Conservation (phyloP, 2,797 vertebrate species). For the Tenualosa thibaudeaui region DNA sequence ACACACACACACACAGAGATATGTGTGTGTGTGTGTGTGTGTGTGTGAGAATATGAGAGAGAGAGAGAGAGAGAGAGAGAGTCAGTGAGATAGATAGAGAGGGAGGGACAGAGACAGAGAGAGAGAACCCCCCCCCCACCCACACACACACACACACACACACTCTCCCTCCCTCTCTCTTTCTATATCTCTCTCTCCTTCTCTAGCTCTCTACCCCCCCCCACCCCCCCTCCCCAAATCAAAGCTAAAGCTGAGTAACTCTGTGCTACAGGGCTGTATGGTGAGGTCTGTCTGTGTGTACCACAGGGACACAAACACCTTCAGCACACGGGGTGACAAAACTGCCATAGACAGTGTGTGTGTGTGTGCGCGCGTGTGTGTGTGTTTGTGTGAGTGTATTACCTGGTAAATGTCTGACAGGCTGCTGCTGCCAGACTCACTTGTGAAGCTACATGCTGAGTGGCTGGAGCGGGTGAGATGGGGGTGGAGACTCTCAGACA, state of each 20-base stretch:
- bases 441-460: conserved; percentile 99
- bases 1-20: no score
- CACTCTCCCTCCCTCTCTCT: no score
- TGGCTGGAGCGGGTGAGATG: conserved; percentile 94
- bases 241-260: neutral
- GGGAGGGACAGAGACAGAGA: no score
- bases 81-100: no score
- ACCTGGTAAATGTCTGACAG: conserved; percentile 99
- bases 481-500: conserved; percentile 95
- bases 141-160: no score
- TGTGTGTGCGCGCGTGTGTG: neutral
- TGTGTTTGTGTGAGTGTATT: conserved; percentile 55
- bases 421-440: conserved; percentile 99
- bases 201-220: no score
- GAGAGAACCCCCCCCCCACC: no score
- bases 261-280: neutral
- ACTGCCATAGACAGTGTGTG: neutral
- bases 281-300: neutral
- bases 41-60: no score
- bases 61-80: no score
- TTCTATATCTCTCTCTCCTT: no score
- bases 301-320: neutral
- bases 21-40: no score
- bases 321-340: neutral
- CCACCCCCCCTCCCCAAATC: neutral